A percentile compares a stretch with the other conserved stretches of the same genome.
phyloP scores from a whole-genome alignment of 2,113 vertebrate species.

The Petrocephalus zakoni region DNA sequence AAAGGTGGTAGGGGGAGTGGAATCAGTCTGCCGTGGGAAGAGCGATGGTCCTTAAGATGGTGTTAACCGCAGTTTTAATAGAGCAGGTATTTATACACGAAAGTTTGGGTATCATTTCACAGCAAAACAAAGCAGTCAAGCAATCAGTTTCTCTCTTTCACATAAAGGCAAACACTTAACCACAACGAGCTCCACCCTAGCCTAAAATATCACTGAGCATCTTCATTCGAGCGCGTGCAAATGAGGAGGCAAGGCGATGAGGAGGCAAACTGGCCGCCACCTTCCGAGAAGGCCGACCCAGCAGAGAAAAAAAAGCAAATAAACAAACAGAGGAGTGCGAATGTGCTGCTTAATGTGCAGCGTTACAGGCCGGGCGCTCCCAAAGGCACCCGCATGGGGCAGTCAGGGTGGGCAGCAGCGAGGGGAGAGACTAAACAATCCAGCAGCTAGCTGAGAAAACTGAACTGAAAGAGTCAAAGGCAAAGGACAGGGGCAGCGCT shows the following conservation, averaged over 20 bases:
- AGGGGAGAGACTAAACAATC: background rate
- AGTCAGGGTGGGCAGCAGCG: background rate
- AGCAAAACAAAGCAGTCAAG: constrained; percentile 30
- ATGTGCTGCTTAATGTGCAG: background rate
- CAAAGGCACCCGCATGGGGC: background rate
- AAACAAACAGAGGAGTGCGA: background rate
- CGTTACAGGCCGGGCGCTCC: background rate
- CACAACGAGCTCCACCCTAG: constrained; percentile 43
- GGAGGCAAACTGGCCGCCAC: background rate
- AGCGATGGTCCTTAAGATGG: constrained; percentile 53
- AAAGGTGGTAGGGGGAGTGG: background rate
- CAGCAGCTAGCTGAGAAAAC: background rate
- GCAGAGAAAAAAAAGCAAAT: background rate
- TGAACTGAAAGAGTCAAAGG: background rate
- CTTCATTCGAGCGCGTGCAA: constrained; percentile 14
- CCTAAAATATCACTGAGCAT: constrained; percentile 36
- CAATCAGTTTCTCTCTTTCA: constrained; percentile 59
- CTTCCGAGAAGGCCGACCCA: background rate
- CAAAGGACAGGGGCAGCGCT: background rate
- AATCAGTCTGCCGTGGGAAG: constrained; percentile 58
- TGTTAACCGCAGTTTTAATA: constrained; percentile 67
- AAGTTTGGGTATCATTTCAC: constrained; percentile 38
- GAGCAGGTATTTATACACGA: constrained; percentile 38
- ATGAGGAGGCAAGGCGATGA: background rate
- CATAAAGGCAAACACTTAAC: constrained; percentile 42